phyloP scores from a whole-genome alignment of 1,140 invertebrate genomes.

The Sinonovacula constricta region DNA sequence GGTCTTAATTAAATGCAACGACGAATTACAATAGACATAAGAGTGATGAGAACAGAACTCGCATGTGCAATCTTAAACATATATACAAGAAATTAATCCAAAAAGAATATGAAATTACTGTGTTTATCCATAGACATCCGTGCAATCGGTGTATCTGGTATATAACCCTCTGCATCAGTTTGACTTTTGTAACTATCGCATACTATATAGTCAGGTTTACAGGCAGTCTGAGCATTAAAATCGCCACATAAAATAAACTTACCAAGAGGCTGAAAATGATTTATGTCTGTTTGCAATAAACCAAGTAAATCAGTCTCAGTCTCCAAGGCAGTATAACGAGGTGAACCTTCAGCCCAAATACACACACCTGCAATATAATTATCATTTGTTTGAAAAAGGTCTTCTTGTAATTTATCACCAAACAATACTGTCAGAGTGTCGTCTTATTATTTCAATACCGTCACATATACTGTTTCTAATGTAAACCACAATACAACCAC shows the following conservation, averaged over 20 bases:
- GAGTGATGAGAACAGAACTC: too few species aligned
- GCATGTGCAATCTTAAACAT: too few species aligned
- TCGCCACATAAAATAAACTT: not conserved
- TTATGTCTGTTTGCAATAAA: conserved; percentile 2
- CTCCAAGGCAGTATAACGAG: not conserved
- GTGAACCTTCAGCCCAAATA: conserved; percentile 16
- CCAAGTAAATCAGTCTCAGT: conserved; percentile 17
- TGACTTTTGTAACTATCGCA: not conserved
- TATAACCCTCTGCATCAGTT: not conserved
- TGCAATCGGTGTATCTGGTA: not conserved
- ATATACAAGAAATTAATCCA: too few species aligned
- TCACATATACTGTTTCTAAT: conserved; percentile 3
- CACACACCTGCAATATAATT: conserved; percentile 1
- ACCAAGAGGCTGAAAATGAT: not conserved
- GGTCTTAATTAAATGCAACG: too few species aligned
- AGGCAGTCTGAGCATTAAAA: conserved; percentile 5
- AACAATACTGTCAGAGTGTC: conserved; percentile 10
- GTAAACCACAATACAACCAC: conserved; percentile 15
- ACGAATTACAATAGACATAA: too few species aligned
- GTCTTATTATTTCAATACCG: not conserved
- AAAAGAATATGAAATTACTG: too few species aligned
- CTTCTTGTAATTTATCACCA: conserved; percentile 14
- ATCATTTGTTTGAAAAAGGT: not conserved
- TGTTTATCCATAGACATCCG: not conserved
- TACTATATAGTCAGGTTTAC: conserved; percentile 2